These are phyloP conservation scores for Drosophila saltans DNA, from an alignment of 1,140 invertebrate species.

Conservation along the genomic window DNA sequence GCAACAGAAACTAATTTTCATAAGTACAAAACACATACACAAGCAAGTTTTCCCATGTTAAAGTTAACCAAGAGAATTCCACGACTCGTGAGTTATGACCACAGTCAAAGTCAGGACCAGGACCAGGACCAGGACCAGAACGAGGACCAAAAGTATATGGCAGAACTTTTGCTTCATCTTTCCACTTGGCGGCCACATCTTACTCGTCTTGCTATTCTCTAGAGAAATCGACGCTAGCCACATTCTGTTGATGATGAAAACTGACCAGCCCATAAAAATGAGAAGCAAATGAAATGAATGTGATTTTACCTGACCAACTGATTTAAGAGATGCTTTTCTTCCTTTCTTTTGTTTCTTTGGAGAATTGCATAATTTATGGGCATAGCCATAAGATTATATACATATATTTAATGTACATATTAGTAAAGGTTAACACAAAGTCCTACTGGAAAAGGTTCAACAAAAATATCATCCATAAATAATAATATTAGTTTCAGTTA, in stretches of 20 bases:
- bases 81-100: conserved; percentile 7
- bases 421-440: too few relatives aligned
- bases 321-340: not conserved
- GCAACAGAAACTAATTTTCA: conserved; percentile 9
- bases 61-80: conserved; percentile 3
- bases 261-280: conserved; percentile 7
- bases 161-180: not conserved
- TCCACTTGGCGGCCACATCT: not conserved
- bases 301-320: conserved; percentile 2
- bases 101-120: not conserved
- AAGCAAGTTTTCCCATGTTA: not conserved
- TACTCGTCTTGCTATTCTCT: not conserved
- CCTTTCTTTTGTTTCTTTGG: not conserved
- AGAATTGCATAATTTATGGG: conserved; percentile 3
- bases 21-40: conserved; percentile 2
- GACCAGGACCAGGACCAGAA: not conserved
- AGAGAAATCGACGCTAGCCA: not conserved
- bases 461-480: too few relatives aligned
- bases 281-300: conserved; percentile 6
- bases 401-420: too few relatives aligned
- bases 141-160: too few relatives aligned
- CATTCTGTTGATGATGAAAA: not conserved
- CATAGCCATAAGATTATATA: not conserved
- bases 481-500: too few relatives aligned
- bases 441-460: too few relatives aligned